Base-by-base conservation (phyloP, 2,113 vertebrate genomes). In the Cichladusa arquata region DNA sequence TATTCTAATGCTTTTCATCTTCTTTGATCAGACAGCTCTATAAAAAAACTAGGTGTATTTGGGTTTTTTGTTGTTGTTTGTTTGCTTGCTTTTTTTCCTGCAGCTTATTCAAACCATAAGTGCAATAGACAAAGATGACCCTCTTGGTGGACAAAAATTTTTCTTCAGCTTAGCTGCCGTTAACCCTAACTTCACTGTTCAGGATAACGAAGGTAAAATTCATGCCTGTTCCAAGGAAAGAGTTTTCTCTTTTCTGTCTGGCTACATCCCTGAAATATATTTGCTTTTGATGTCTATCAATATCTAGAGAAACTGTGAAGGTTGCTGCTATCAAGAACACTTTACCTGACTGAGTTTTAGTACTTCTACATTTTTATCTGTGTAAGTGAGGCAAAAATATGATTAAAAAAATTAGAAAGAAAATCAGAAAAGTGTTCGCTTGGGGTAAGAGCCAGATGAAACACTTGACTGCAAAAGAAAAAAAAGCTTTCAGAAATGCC, bases 51-150 rank as follows among this genome's bases (percentile, higher is more conserved):
- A 44, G 36, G 14, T 90, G 19, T 38, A 33, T 79, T 79, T 85
- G 45, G 2, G 5, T 65, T 76, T 65, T 58, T 53, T 79, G 29
- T 78, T 94, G 53, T 94, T 86, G 40, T 87, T 93, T 88, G 38
- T 66, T 78, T 84, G 11, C 53, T 95, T 86, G 31, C 2, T 90
- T 93, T 54, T 91, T 48, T 93, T 15, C 94, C 54, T 97, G 71
- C 97, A 99, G 99, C 97, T 99, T 91, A 99, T 99, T 97, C 99
- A 99, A 96, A 99, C 99, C 19, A 99, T 99, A 97, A 99, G 99
- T 92, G 99, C 99, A 14, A 97, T 99, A 74, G 99, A 99, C 97
- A 99, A 99, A 78, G 99, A 99, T 80, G 99, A 99, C 28, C 99
- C 99, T 15, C 98, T 99, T 14, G 98, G 99, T 56, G 99, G 99